Evolutionary conservation across 2,113 vertebrate genomes (phyloP), one percentile per base, ranked within the genome.

Genomic region (Sturnira hondurensis): DNA sequence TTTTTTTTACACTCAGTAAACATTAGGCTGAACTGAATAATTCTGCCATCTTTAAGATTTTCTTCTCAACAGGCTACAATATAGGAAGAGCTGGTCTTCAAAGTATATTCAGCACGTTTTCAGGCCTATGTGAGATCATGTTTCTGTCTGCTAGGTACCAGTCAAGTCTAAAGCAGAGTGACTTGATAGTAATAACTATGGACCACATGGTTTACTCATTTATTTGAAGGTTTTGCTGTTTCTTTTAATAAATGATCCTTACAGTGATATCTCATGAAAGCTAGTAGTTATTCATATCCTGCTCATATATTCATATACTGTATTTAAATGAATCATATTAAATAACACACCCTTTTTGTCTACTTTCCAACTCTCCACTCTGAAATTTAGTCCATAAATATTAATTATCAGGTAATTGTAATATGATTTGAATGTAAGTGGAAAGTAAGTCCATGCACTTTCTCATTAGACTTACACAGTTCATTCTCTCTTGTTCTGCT

Each of bases 201-300:
- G 20, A 45, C 89, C 70, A 78, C 15, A 38, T 78, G 45, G 77
- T n/a, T n/a, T n/a, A n/a, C n/a, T n/a, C n/a, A n/a, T n/a, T n/a
- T n/a, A n/a, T n/a, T n/a, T n/a, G n/a, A n/a, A n/a, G n/a, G n/a
- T 89, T 2, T 0, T 87, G 76, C 81, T 56, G 65, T 71, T 84
- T 97, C 45, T 93, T 93, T 65, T 76, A 94, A 88, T 74, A 97
- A 97, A 95, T 73, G 95, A 91, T 86, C 43, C 92, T 97, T 87
- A 54, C 20, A 77, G 31, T 52, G 47, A 47, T 20, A 50, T 4
- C 28, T 33, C 12, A 54, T n/a, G 9, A 50, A 86, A 47, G 83
- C 89, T 89, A 56, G 14, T 33, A 93, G 36, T 74, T 91, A 96
- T 68, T n/a, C 68, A 94, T 65, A 13, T 6, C 26, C 50, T 85